Conservation (phyloP, 2,888 invertebrate species). For the Odontocolon sp. region DNA sequence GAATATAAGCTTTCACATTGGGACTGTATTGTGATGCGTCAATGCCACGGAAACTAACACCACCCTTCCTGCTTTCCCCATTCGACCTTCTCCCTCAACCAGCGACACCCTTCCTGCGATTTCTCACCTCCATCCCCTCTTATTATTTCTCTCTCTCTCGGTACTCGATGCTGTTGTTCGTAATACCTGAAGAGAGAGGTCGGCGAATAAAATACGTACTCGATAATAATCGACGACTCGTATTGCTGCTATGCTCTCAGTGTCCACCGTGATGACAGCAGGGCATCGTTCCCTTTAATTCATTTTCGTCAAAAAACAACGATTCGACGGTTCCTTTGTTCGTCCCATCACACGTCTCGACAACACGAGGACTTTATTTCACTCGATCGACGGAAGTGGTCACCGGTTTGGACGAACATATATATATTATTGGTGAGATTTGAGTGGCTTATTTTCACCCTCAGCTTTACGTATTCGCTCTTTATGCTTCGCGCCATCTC, state of each 20-base stretch:
- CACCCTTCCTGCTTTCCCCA: conserved; percentile 65
- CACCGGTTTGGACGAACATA: too few relatives aligned
- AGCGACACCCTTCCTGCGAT: conserved; percentile 43
- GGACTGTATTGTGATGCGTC: conserved; percentile 78
- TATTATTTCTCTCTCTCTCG: conserved; percentile 30
- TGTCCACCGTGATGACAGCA: conserved; percentile 15
- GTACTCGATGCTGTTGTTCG: neutral
- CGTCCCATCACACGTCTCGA: conserved; percentile 31
- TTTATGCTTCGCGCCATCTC: conserved; percentile 19
- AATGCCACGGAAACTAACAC: conserved; percentile 80
- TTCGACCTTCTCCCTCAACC: conserved; percentile 47
- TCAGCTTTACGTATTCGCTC: too few relatives aligned
- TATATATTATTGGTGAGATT: too few relatives aligned
- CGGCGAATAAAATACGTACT: conserved; percentile 23
- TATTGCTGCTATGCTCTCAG: too few relatives aligned
- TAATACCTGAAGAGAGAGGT: conserved; percentile 28
- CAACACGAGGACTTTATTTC: conserved; percentile 14
- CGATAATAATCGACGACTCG: conserved; percentile 6
- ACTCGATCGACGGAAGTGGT: too few relatives aligned
- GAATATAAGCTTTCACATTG: conserved; percentile 70
- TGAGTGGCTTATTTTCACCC: too few relatives aligned
- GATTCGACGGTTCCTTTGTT: conserved; percentile 21
- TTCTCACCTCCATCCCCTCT: conserved; percentile 14
- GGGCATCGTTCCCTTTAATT: conserved; percentile 31
- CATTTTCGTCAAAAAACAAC: neutral